phyloP scores from a whole-genome alignment of 2,888 invertebrate genomes.

The Amiota minor region DNA sequence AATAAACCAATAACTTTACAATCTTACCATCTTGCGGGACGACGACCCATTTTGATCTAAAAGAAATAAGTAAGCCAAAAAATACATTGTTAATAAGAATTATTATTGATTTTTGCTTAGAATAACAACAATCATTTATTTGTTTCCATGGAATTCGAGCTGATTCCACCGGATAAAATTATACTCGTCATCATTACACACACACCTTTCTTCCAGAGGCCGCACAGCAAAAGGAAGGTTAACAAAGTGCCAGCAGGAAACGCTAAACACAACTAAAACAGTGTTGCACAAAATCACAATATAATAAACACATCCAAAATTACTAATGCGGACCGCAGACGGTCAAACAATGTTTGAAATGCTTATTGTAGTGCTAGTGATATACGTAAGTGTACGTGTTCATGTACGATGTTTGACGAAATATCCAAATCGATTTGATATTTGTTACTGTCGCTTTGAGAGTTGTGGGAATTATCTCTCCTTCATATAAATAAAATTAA shows the following conservation, averaged over 20 bases:
- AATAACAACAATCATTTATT: neutral
- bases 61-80: conserved; percentile 40
- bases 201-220: conserved; percentile 30
- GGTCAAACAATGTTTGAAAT: too few relatives aligned
- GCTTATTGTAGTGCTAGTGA: too few relatives aligned
- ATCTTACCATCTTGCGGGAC: conserved; percentile 97
- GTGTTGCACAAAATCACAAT: neutral
- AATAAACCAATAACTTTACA: conserved; percentile 50
- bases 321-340: neutral
- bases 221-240: conserved; percentile 29
- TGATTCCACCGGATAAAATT: neutral
- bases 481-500: too few relatives aligned
- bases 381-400: too few relatives aligned
- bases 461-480: too few relatives aligned
- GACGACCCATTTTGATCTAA: conserved; percentile 93
- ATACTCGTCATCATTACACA: neutral
- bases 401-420: too few relatives aligned
- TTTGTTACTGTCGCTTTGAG: too few relatives aligned
- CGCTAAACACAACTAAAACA: neutral
- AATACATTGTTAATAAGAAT: neutral
- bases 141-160: neutral
- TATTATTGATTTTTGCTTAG: neutral
- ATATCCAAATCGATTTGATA: too few relatives aligned
- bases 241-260: neutral
- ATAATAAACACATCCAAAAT: neutral